A percentile compares a stretch with the other conserved stretches of the same genome.
These are phyloP conservation scores for Todus mexicanus DNA, from an alignment of 2,797 vertebrate genomes.

Conservation along the genomic window DNA sequence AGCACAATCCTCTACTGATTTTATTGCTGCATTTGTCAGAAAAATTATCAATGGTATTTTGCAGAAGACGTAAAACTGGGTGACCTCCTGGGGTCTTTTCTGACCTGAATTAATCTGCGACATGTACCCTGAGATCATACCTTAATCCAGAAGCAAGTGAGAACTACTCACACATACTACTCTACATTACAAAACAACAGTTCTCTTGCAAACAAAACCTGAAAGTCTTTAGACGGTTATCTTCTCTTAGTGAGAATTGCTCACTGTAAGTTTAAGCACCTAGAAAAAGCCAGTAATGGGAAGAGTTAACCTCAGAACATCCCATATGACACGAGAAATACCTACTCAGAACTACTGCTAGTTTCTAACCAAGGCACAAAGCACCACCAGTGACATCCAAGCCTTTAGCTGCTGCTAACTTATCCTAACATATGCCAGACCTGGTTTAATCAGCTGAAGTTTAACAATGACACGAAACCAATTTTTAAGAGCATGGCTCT, in stretches of 20 bases:
- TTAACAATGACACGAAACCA: background rate
- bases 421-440: background rate
- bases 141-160: background rate
- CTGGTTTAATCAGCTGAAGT: background rate
- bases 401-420: background rate
- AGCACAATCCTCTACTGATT: background rate
- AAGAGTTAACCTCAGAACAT: background rate
- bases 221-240: background rate
- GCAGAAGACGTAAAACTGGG: background rate
- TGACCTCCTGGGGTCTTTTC: background rate
- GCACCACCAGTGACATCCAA: background rate
- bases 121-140: background rate
- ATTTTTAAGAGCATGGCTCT: background rate
- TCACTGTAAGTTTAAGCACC: background rate
- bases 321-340: background rate
- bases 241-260: background rate
- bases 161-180: background rate
- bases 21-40: background rate
- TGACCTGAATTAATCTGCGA: background rate
- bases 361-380: background rate
- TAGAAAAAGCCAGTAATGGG: background rate
- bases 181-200: background rate
- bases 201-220: background rate
- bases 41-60: background rate
- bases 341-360: background rate